Base-by-base conservation (phyloP, 2,113 vertebrate species). In the Nothoprocta perdicaria region DNA sequence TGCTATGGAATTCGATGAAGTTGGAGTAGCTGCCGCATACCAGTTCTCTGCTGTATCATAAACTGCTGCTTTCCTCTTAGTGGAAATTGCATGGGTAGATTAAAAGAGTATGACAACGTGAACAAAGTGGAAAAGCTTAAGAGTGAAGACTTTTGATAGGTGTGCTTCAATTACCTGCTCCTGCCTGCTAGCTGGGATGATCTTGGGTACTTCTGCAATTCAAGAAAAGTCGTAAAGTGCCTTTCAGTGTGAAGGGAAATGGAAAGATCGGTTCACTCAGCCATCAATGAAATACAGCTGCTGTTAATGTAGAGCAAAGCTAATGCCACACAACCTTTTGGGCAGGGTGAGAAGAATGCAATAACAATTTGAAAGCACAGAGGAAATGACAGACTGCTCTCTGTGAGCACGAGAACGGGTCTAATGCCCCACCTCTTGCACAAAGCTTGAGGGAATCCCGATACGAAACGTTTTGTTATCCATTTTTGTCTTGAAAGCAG, bases 1-100 rank as follows among this genome's bases (percentile, higher is more conserved):
- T 40, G 40, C 50, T 80, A 45, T 87, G 41, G 69, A 95, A 66
- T 91, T 53, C 48, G 79, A 95, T 43, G 69, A 55, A 29, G 24
- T 62, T 69, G 73, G 48, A 69, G 57, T 69, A 45, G 14, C 65
- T 62, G 48, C 45, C 68, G 53, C 33, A 23, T 88, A 62, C n/a
- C 50, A 8, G 60, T 61, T 69, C 33, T 76, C 41, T 75, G 53
- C 17, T 95, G 68, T n/a, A 53, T 71, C 57, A 73, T 71, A 68
- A 72, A 40, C 10, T 61, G 43, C 1, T 4, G 5, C 22, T 84
- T 52, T 80, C 10, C 13, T 65, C 19, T 62, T 60, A 65, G 38
- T 16, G 14, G 11, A 75, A 58, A 24, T 38, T 16, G 4, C 38
- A n/a, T 43, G 38, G 17, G 13, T 46, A n/a, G 46, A 33, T 48